Conservation (phyloP, 2,888 invertebrate genomes). For the Auanema freiburgensis region DNA sequence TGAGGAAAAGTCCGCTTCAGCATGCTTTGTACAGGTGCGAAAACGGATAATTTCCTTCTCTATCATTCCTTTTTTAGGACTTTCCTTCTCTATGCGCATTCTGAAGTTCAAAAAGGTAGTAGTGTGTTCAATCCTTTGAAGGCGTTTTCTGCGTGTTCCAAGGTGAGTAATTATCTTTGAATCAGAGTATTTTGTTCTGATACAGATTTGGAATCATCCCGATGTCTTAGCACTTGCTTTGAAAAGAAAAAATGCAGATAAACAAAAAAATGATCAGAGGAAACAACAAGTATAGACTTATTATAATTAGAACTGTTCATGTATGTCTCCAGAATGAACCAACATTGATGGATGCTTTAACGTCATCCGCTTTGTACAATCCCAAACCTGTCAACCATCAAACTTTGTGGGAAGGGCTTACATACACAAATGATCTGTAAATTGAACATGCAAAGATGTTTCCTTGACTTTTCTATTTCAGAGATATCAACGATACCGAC, state of each 20-base stretch:
- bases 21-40: slow-evolving; percentile 85
- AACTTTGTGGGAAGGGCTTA: background rate
- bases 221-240: slow-evolving; percentile 64
- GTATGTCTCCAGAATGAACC: too few species aligned
- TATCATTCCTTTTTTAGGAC: slow-evolving; percentile 66
- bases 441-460: background rate
- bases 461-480: slow-evolving; percentile 4
- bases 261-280: slow-evolving; percentile 13
- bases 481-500: slow-evolving; percentile 16
- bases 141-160: slow-evolving; percentile 96
- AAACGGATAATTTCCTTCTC: slow-evolving; percentile 67
- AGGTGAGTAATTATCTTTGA: slow-evolving; percentile 69
- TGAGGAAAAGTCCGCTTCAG: slow-evolving; percentile 87
- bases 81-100: slow-evolving; percentile 78
- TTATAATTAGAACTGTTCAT: too few species aligned
- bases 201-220: slow-evolving; percentile 69
- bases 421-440: background rate
- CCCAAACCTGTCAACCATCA: background rate
- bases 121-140: slow-evolving; percentile 82
- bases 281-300: slow-evolving; percentile 1
- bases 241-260: slow-evolving; percentile 18
- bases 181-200: slow-evolving; percentile 4
- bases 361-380: background rate
- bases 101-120: slow-evolving; percentile 37
- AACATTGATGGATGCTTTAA: too few species aligned